Evolutionary conservation across 2,113 vertebrate species (phyloP), one percentile per base, ranked within the genome.

Genomic region (Microtus richardsoni): DNA sequence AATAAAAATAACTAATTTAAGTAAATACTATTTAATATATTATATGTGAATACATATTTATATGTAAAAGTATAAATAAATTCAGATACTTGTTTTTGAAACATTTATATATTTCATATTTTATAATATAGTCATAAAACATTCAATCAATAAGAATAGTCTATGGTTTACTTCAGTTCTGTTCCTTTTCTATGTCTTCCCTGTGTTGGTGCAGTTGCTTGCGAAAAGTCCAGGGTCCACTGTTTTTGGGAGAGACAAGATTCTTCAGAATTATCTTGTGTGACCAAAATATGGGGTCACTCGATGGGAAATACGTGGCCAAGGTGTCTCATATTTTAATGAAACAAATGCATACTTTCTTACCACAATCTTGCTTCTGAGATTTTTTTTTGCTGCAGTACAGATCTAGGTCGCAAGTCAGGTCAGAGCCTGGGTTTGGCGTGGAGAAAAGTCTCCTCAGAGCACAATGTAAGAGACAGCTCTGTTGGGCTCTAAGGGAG

Each of bases 81-180:
- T 74, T 19, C 22, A 41, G 10, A 62, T 21, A 75, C 44, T 79
- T 85, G 9, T 79, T 75, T 87, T 22, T 19, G 70, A 77, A 93
- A 44, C 47, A 30, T n/a, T n/a, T n/a, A n/a, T 83, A 24, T 60
- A 13, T 44, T 64, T 84, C 26, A 84, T 84, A 66, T 58, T 93
- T 93, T 94, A 73, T 86, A 94, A 82, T 22, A 44, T 26, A 88
- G 26, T 52, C 58, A 88, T 84, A 91, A 91, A 94, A 66, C 49
- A 88, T 39, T 85, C 60, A 33, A 62, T 47, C 28, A 68, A 68
- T 13, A 66, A 79, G 77, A 79, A 66, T 44, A 41, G 7, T 66
- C 39, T 60, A 28, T 60, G 24, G 41, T 71, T 36, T 30, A 44
- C 5, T 30, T 73, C 74, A 39, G 39, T 2, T 8, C 3, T 39